phyloP scores from a whole-genome alignment of 1,140 invertebrate species.

The Zaprionus lachaisei region DNA sequence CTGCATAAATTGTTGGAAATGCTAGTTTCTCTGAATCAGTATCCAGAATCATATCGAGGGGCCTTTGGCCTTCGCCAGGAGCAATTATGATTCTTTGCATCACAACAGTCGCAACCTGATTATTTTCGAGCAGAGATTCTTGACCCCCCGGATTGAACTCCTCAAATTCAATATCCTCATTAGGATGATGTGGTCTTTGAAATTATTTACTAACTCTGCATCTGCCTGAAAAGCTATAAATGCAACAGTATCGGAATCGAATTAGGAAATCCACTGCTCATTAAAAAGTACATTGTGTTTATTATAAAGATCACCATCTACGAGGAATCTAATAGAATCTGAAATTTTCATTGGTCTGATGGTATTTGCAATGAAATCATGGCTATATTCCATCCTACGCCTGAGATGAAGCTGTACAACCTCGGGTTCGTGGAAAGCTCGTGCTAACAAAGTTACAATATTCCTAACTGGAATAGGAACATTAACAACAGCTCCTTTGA shows the following conservation, averaged over 20 bases:
- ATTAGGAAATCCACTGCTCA: neutral
- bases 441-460: no score
- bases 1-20: constrained; percentile 13
- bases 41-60: constrained; percentile 1
- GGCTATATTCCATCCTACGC: no score
- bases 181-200: no score
- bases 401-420: no score
- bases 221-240: constrained; percentile 5
- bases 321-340: constrained; percentile 12
- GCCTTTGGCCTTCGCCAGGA: constrained; percentile 26
- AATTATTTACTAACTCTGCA: neutral
- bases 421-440: no score
- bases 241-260: neutral
- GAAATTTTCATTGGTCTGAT: neutral
- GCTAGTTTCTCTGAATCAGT: neutral
- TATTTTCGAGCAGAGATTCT: constrained; percentile 19
- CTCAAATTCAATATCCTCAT: no score
- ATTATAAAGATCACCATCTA: neutral
- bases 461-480: no score
- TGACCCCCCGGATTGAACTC: neutral
- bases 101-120: constrained; percentile 3
- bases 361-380: neutral
- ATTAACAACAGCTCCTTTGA: no score
- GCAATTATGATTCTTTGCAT: constrained; percentile 22
- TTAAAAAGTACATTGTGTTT: neutral